Conservation (phyloP, 2,888 invertebrate genomes). For the Oegoconia quadripuncta region DNA sequence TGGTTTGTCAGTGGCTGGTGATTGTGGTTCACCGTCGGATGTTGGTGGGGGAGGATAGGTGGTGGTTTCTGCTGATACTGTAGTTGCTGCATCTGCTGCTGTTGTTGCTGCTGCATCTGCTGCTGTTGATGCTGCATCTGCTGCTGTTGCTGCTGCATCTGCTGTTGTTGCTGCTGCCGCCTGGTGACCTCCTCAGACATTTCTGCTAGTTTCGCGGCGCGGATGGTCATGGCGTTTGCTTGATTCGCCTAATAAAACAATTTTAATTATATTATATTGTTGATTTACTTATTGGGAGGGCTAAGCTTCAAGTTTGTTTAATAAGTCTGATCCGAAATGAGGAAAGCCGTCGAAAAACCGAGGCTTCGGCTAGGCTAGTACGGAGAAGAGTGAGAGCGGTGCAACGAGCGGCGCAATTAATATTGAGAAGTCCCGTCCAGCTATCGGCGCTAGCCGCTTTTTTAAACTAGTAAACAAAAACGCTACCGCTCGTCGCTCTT, state of each 20-base stretch:
- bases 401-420: no score
- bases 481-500: no score
- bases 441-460: no score
- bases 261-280: no score
- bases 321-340: no score
- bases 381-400: no score
- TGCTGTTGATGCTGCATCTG: slow-evolving; percentile 39
- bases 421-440: no score
- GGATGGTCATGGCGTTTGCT: slow-evolving; percentile 43
- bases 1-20: neutral
- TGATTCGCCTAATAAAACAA: slow-evolving; percentile 31
- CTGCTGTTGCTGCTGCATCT: slow-evolving; percentile 37
- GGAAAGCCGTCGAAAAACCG: no score
- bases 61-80: slow-evolving; percentile 32
- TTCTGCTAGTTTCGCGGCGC: slow-evolving; percentile 85
- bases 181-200: slow-evolving; percentile 90
- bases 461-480: no score
- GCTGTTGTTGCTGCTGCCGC: slow-evolving; percentile 69
- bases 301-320: no score
- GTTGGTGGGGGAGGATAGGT: slow-evolving; percentile 25
- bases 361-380: no score
- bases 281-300: neutral
- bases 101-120: slow-evolving; percentile 39
- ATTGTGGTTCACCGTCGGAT: slow-evolving; percentile 11
- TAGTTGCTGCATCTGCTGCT: slow-evolving; percentile 39